Base-by-base conservation (phyloP, 1,140 invertebrate species). In the Micrasema minimum region DNA sequence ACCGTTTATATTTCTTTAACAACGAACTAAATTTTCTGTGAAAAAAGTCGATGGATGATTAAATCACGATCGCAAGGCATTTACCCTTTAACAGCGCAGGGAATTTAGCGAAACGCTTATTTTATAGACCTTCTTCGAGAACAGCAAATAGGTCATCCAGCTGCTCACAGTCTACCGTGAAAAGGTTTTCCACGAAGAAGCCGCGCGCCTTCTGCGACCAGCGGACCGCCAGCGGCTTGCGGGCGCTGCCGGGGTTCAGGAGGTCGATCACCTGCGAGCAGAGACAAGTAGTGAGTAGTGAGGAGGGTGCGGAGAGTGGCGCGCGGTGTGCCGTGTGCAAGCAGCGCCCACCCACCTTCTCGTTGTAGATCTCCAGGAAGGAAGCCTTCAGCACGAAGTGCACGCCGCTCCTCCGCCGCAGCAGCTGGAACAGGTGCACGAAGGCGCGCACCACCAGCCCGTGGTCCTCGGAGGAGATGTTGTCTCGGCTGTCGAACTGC, bases 161-260 rank as follows among this genome's bases (percentile, higher is more conserved):
- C 76, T 96, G 91, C 80, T 96, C 93, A 78, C 96, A 98, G 77
- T 97, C 94, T 0, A 97, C 94, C 1, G 92, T 94, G 80, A 97
- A 98, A 0, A 97, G 86, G 82, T 98, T 98, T 80, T 98, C 96
- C 7, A 98, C 96, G 79, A 97, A 97, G 80, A 98, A 98, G 2
- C 95, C 94, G 50, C 94, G 87, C 7, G 88, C 89, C 79, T 96
- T 95, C 80, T 96, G 96, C 14, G 93, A 94, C 96, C 96, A 98
- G 51, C 96, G 82, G 1, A 97, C 93, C 55, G 93, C 90, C 50
- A 97, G 82, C 0, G 96, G 90, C 79, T 95, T 94, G 48, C 92
- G 86, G 0, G 87, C 84, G 69, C 86, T 89, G n/a, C 93, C 93
- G 0, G 94, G 93, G 85, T 97, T 98, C 38, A 98, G 84, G 46